Evolutionary conservation across 2,888 invertebrate species (phyloP).

Genomic region (Protophormia terraenovae): DNA sequence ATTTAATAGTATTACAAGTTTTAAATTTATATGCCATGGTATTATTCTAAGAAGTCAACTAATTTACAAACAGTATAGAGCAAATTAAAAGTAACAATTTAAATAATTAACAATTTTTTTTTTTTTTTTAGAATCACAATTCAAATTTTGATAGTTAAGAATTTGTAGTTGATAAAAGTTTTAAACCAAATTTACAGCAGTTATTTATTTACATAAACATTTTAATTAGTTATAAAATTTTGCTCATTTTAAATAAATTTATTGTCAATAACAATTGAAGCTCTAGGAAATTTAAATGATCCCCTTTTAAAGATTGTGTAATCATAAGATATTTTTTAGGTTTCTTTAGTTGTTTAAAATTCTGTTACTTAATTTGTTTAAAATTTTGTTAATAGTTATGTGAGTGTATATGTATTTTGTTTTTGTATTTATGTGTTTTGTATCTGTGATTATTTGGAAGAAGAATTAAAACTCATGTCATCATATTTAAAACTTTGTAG

Average conservation of each 20-base stretch:
- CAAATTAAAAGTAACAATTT: background rate
- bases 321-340: background rate
- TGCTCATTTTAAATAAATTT: no score
- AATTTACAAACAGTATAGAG: background rate
- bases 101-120: no score
- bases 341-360: background rate
- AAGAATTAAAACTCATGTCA: constrained; percentile 37
- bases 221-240: no score
- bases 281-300: background rate
- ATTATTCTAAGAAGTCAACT: background rate
- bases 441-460: background rate
- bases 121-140: no score
- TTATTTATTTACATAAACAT: no score
- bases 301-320: background rate
- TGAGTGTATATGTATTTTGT: background rate
- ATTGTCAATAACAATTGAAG: background rate
- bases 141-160: no score
- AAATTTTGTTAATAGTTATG: background rate
- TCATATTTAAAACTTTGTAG: constrained; percentile 8
- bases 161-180: no score
- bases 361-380: constrained; percentile 26
- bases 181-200: no score
- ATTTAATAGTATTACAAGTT: no score
- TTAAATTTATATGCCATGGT: no score
- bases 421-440: background rate